These are phyloP conservation scores for Montifringilla adamsi DNA, from an alignment of 2,113 vertebrate species.

Conservation along the genomic window DNA sequence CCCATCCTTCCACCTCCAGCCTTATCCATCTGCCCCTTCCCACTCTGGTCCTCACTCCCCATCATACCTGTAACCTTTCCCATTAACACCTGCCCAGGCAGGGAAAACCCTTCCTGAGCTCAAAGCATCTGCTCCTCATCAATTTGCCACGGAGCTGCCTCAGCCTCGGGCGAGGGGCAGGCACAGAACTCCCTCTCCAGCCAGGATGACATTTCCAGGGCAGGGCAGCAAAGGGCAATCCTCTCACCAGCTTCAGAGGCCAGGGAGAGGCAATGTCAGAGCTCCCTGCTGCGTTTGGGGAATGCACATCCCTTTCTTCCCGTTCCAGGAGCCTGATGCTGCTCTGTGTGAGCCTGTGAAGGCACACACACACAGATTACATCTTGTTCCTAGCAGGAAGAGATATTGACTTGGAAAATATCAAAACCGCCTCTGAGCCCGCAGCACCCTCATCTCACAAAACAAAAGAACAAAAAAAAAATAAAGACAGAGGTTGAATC, in stretches of 20 bases:
- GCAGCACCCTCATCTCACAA: slow-evolving; percentile 18
- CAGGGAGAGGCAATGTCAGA: background rate
- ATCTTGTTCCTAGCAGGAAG: slow-evolving; percentile 58
- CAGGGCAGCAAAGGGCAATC: slow-evolving; percentile 45
- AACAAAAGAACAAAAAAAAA: background rate
- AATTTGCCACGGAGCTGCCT: slow-evolving; percentile 44
- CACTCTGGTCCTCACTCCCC: background rate
- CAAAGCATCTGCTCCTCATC: slow-evolving; percentile 66
- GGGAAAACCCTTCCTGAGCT: slow-evolving; percentile 58
- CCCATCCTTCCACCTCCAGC: background rate
- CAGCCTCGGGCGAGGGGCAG: slow-evolving; percentile 33
- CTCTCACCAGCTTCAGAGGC: background rate
- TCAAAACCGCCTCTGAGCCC: slow-evolving; percentile 47
- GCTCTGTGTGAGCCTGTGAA: background rate
- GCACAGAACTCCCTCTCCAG: slow-evolving; percentile 22
- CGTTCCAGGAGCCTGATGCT: background rate
- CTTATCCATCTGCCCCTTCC: background rate
- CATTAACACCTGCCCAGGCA: background rate
- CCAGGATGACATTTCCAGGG: slow-evolving; percentile 63
- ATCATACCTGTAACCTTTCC: slow-evolving; percentile 1
- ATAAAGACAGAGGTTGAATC: background rate
- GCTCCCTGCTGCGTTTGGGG: background rate
- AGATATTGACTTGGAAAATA: slow-evolving; percentile 67
- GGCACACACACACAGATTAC: background rate
- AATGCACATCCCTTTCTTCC: background rate